Percentiles rank a stretch among this genome's conserved stretches.
Evolutionary conservation across 2,797 vertebrate species (phyloP).

Genomic region (Atherinosoma microstoma): DNA sequence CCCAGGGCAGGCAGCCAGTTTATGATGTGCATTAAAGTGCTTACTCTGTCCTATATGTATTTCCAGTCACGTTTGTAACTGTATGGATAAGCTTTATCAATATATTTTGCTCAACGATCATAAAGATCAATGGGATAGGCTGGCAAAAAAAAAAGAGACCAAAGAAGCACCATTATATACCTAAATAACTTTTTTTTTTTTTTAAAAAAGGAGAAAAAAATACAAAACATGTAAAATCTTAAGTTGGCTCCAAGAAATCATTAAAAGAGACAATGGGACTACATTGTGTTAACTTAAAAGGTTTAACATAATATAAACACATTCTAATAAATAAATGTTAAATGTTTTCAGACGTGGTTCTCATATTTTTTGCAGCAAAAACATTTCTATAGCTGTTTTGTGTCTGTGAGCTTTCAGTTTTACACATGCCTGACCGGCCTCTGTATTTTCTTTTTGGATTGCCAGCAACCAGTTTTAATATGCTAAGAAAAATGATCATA

Average conservation of each 20-base stretch:
- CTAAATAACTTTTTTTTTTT: conserved; percentile 21
- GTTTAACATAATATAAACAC: background rate
- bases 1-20: conserved; percentile 57
- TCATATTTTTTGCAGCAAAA: background rate
- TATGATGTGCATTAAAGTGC: conserved; percentile 64
- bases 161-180: background rate
- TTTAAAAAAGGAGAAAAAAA: background rate
- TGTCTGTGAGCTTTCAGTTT: conserved; percentile 7
- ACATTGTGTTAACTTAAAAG: background rate
- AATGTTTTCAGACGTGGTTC: background rate
- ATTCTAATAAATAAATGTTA: conserved; percentile 12
- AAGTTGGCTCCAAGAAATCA: background rate
- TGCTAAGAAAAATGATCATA: conserved; percentile 1
- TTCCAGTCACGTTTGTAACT: conserved; percentile 28
- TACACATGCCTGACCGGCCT: conserved; percentile 8
- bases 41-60: conserved; percentile 33
- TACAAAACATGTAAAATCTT: background rate
- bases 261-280: background rate
- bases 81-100: background rate
- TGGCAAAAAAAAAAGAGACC: background rate
- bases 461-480: conserved; percentile 31
- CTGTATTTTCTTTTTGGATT: conserved; percentile 31
- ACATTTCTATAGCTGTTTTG: background rate
- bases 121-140: no score
- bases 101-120: background rate